Conservation (phyloP, 1,140 invertebrate species). For the Pemphigus obesinymphae region DNA sequence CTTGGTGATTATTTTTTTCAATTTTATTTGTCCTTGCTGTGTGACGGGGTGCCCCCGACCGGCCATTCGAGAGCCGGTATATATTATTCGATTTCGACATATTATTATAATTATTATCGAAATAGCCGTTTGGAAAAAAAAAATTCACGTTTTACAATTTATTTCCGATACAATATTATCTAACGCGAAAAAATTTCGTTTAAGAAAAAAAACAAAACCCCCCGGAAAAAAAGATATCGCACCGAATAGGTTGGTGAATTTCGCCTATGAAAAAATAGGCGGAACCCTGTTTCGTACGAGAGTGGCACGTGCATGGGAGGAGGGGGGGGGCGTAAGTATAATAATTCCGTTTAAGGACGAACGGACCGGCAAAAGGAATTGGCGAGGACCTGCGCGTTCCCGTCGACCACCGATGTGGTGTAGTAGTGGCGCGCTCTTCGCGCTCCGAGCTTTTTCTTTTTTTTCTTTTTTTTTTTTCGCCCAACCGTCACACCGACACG, state of each 20-base stretch:
- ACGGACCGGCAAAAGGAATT: background rate
- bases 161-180: no score
- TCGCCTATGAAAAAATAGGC: conserved; percentile 1
- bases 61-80: background rate
- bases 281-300: background rate
- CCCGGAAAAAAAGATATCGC: no score
- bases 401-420: background rate
- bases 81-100: background rate
- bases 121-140: no score
- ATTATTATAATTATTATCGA: no score
- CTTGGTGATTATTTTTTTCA: background rate
- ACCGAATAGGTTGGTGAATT: background rate
- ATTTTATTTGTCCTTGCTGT: no score
- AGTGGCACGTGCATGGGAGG: background rate
- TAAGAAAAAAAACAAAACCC: no score
- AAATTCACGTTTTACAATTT: no score
- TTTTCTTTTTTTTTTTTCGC: no score
- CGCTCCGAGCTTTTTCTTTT: conserved; percentile 1
- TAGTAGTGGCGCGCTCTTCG: conserved; percentile 31
- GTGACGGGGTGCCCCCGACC: background rate
- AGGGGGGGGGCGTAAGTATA: background rate
- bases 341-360: background rate
- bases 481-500: background rate
- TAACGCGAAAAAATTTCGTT: no score
- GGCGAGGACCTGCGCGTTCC: conserved; percentile 27